A percentile compares a stretch with the other conserved stretches of the same genome.
Conservation (phyloP, 2,888 invertebrate genomes). For the Kryphioiulus occultus region DNA sequence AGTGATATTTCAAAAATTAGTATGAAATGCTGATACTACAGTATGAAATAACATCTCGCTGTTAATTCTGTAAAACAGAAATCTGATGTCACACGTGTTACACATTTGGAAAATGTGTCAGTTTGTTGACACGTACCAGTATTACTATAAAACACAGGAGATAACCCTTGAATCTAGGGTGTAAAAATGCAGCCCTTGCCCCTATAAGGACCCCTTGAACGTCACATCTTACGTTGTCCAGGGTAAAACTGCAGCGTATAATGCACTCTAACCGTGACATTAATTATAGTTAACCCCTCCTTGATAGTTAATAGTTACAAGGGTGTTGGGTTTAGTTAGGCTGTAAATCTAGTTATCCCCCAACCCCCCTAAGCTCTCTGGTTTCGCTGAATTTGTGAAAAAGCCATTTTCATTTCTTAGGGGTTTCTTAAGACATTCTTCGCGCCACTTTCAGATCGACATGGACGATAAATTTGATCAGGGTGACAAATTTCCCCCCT, state of each 20-base stretch:
- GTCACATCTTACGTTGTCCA: neutral
- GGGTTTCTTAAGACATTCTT: neutral
- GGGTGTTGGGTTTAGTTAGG: neutral
- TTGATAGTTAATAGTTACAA: conserved; percentile 17
- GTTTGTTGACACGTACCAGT: no score
- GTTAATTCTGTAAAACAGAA: no score
- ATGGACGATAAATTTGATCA: neutral
- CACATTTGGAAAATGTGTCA: no score
- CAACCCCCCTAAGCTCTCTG: neutral
- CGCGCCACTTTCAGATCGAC: conserved; percentile 16
- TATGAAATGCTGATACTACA: no score
- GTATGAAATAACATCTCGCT: no score
- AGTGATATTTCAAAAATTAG: no score
- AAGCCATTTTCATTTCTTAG: conserved; percentile 25
- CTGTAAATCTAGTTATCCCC: neutral
- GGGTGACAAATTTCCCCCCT: conserved; percentile 26
- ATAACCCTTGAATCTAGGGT: no score
- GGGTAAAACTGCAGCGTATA: neutral
- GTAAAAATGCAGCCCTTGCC: neutral
- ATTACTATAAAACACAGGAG: no score
- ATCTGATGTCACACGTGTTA: no score
- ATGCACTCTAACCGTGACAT: neutral
- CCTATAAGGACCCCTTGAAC: neutral
- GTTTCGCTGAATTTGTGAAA: conserved; percentile 20
- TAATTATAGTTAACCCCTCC: conserved; percentile 31